phyloP scores from a whole-genome alignment of 2,113 vertebrate genomes.

The Albula glossodonta region DNA sequence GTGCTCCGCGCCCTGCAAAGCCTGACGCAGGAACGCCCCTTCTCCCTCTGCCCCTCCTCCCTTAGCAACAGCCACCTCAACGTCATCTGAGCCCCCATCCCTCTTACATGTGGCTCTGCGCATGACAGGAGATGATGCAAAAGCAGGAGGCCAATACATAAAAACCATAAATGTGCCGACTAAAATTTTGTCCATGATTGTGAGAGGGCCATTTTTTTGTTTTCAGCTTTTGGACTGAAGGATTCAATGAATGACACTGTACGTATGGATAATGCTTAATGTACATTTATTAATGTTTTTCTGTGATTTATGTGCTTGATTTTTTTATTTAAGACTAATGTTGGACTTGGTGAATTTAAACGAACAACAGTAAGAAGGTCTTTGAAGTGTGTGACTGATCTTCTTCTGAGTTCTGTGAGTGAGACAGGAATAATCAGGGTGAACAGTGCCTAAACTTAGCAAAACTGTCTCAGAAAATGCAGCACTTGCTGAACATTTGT shows the following conservation, averaged over 20 bases:
- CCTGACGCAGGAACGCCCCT: constrained; percentile 68
- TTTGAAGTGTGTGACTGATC: constrained; percentile 39
- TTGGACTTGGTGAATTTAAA: background rate
- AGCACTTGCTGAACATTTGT: background rate
- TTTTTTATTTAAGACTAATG: background rate
- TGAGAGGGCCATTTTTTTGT: background rate
- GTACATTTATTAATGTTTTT: background rate
- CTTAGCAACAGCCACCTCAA: constrained; percentile 59
- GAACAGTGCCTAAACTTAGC: constrained; percentile 59
- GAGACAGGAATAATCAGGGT: constrained; percentile 48
- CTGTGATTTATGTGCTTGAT: background rate
- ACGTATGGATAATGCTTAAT: background rate
- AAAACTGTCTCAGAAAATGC: constrained; percentile 2
- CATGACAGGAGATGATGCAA: background rate
- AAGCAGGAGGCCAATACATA: background rate
- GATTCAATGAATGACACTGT: background rate
- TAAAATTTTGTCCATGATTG: background rate
- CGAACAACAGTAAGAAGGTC: background rate
- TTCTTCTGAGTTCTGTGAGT: constrained; percentile 41
- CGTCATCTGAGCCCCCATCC: constrained; percentile 51
- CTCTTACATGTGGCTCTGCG: background rate
- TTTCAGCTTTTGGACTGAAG: background rate
- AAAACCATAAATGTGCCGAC: background rate
- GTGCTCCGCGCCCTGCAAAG: constrained; percentile 78
- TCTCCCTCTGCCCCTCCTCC: constrained; percentile 72